Evolutionary conservation across 2,888 invertebrate genomes (phyloP).

Genomic region (Rutpela maculata): DNA sequence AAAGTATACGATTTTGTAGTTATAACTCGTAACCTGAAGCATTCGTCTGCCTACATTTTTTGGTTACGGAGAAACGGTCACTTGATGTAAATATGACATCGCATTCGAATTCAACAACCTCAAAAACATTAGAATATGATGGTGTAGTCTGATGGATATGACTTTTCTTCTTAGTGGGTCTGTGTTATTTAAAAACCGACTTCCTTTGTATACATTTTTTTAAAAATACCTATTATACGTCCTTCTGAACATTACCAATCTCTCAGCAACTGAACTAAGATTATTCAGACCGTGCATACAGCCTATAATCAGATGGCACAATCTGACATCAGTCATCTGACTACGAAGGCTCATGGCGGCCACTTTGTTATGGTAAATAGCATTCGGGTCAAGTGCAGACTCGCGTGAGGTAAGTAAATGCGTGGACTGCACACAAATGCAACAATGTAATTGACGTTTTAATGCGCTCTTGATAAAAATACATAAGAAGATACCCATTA

Average conservation of each 20-base stretch:
- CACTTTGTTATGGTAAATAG: slow-evolving; percentile 20
- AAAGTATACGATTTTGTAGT: too few relatives aligned
- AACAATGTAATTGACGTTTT: slow-evolving; percentile 12
- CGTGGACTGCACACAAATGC: slow-evolving; percentile 17
- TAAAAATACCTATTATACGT: too few relatives aligned
- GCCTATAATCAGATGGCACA: slow-evolving; percentile 21
- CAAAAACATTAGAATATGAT: too few relatives aligned
- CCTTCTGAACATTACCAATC: background rate
- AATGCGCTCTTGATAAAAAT: background rate
- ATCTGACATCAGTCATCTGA: slow-evolving; percentile 28
- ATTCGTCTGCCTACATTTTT: too few relatives aligned
- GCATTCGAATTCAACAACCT: too few relatives aligned
- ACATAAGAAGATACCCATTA: slow-evolving; percentile 1
- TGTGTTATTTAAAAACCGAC: too few relatives aligned
- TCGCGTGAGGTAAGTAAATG: slow-evolving; percentile 19
- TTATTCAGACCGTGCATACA: background rate
- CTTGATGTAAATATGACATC: too few relatives aligned
- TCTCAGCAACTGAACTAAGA: background rate
- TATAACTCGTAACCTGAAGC: too few relatives aligned
- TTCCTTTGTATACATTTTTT: too few relatives aligned
- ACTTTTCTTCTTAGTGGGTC: too few relatives aligned
- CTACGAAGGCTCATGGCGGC: slow-evolving; percentile 18
- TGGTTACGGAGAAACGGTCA: too few relatives aligned
- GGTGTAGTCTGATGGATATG: too few relatives aligned
- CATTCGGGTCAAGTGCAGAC: slow-evolving; percentile 25